Evolutionary conservation across 2,888 invertebrate species (phyloP).

Genomic region (Drosophila melanocephala): DNA sequence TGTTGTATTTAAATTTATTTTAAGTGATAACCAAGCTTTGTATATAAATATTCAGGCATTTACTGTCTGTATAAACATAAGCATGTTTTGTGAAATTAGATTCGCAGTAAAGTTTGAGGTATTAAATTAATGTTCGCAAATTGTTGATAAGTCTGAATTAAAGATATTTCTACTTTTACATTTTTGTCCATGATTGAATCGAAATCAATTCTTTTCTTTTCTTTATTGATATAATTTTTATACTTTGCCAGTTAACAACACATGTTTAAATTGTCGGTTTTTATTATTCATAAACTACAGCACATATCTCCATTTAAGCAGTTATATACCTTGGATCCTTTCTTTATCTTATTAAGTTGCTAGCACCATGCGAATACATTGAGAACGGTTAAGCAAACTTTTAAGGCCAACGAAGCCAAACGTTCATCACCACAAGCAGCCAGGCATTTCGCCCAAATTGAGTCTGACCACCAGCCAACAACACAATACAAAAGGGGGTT

Average conservation of each 20-base stretch:
- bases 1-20: conserved; percentile 17
- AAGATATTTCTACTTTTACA: neutral
- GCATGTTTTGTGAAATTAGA: neutral
- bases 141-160: neutral
- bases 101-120: neutral
- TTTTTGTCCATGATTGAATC: neutral
- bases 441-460: conserved; percentile 51
- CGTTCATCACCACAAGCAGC: conserved; percentile 46
- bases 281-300: neutral
- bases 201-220: neutral
- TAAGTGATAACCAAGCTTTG: conserved; percentile 6
- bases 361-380: conserved; percentile 6
- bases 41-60: neutral
- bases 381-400: conserved; percentile 43
- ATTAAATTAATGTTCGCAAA: neutral
- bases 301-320: neutral
- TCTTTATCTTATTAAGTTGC: conserved; percentile 8
- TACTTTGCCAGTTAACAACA: neutral
- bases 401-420: conserved; percentile 42
- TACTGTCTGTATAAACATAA: neutral
- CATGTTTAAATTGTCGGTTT: neutral
- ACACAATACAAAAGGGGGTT: conserved; percentile 18
- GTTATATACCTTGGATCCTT: neutral
- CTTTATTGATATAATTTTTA: neutral
- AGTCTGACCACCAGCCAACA: conserved; percentile 50